Evolutionary conservation across 30 jellyfish, hydroid and myxozoan species (phyloP).

Genomic region (Hydractinia symbiolongicarpus): DNA sequence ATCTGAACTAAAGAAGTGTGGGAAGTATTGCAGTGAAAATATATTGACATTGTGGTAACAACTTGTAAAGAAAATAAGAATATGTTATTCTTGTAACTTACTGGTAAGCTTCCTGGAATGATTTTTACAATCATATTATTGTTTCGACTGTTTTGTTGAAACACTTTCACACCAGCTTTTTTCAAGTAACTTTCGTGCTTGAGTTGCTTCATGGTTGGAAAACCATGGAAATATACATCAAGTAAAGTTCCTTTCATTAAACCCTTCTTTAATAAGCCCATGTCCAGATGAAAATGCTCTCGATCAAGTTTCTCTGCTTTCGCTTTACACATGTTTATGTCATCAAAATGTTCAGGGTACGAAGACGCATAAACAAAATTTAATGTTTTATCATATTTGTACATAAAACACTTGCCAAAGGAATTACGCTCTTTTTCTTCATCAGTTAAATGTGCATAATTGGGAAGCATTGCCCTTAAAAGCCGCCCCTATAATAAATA

Average conservation of each 20-base stretch:
- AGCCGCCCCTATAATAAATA: conserved; percentile 46
- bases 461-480: conserved; percentile 64
- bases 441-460: conserved; percentile 53
- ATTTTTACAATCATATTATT: conserved; percentile 58
- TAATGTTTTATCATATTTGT: conserved; percentile 43
- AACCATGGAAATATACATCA: conserved; percentile 82
- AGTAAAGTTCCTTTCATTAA: conserved; percentile 44
- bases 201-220: conserved; percentile 78
- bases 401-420: conserved; percentile 54
- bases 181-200: conserved; percentile 49
- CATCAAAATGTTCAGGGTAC: conserved; percentile 71
- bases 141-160: conserved; percentile 59
- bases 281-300: conserved; percentile 43
- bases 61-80: not conserved
- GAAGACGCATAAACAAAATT: conserved; percentile 54
- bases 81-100: not conserved
- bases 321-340: conserved; percentile 69
- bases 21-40: no score
- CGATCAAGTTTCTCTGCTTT: conserved; percentile 41
- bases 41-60: not conserved
- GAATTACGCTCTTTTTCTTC: conserved; percentile 74
- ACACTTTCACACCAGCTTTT: conserved; percentile 82
- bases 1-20: no score
- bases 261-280: conserved; percentile 60
- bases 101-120: not conserved